Evolutionary conservation across 1,140 invertebrate genomes (phyloP).

Genomic region (Linepithema humile): DNA sequence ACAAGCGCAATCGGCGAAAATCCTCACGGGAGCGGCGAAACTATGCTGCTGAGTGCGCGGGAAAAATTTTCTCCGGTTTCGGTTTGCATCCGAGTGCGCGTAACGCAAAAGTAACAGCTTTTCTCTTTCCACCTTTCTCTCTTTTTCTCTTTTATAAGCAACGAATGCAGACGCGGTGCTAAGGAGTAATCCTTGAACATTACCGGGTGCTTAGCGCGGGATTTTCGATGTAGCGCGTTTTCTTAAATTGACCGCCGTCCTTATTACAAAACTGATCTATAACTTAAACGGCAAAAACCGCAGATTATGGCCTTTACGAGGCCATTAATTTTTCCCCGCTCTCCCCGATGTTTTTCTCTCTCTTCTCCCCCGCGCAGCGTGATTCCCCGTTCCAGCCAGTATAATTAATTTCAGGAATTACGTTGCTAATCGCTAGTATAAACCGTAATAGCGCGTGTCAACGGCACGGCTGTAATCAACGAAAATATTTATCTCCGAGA

Average conservation of each 20-base stretch:
- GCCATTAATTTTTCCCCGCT: constrained; percentile 67
- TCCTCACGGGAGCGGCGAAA: neutral
- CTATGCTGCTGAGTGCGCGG: neutral
- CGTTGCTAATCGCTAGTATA: constrained; percentile 55
- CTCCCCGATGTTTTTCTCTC: constrained; percentile 35
- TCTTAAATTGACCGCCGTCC: constrained; percentile 47
- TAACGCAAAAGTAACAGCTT: neutral
- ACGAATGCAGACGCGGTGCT: neutral
- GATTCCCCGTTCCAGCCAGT: constrained; percentile 40
- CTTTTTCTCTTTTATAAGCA: neutral
- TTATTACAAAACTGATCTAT: constrained; percentile 54
- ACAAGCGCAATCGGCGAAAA: constrained; percentile 47
- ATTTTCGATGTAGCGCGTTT: constrained; percentile 30
- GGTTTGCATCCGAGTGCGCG: neutral
- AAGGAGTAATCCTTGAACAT: constrained; percentile 19
- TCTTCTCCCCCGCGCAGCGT: neutral
- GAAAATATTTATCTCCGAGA: constrained; percentile 51
- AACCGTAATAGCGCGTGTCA: constrained; percentile 58
- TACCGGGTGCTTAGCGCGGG: neutral
- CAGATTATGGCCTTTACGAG: constrained; percentile 68
- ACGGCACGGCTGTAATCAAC: constrained; percentile 52
- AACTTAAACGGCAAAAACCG: constrained; percentile 58
- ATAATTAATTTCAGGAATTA: constrained; percentile 68
- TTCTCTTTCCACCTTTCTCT: neutral
- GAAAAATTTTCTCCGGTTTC: constrained; percentile 42